phyloP scores from a whole-genome alignment of 2,113 vertebrate genomes.

The Cepphus grylle region DNA sequence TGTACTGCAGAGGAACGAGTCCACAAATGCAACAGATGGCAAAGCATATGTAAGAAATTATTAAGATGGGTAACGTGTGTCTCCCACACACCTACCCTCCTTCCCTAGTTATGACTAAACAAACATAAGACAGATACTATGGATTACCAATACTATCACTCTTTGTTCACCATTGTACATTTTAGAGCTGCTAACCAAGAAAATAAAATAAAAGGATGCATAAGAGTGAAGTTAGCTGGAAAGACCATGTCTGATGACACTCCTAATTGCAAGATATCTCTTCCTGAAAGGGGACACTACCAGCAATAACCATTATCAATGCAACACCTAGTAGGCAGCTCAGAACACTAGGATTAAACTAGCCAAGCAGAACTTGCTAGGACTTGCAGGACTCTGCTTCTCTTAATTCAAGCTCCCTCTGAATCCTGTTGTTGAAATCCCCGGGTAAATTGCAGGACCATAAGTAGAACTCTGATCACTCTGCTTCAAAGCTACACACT shows the following conservation, averaged over 20 bases:
- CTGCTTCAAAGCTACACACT: neutral
- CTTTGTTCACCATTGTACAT: neutral
- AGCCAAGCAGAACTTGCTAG: neutral
- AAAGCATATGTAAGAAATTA: conserved; percentile 42
- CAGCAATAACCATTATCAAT: neutral
- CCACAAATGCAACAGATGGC: conserved; percentile 38
- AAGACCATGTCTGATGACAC: neutral
- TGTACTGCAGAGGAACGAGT: neutral
- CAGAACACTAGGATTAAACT: neutral
- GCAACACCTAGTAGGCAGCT: neutral
- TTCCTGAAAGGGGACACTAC: neutral
- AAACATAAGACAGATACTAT: conserved; percentile 25
- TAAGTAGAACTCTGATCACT: neutral
- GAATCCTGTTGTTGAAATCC: neutral
- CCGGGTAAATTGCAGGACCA: neutral
- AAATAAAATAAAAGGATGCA: neutral
- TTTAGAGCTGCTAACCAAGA: neutral
- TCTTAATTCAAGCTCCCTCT: neutral
- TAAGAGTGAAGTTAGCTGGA: neutral
- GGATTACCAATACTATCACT: neutral
- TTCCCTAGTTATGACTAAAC: conserved; percentile 30
- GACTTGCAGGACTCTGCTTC: neutral
- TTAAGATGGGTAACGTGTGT: conserved; percentile 16
- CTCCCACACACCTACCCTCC: conserved; percentile 19
- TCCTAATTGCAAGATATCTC: neutral